Evolutionary conservation across 1,140 invertebrate species (phyloP), one percentile per base, ranked within the genome.

Genomic region (Ceratina calcarata): DNA sequence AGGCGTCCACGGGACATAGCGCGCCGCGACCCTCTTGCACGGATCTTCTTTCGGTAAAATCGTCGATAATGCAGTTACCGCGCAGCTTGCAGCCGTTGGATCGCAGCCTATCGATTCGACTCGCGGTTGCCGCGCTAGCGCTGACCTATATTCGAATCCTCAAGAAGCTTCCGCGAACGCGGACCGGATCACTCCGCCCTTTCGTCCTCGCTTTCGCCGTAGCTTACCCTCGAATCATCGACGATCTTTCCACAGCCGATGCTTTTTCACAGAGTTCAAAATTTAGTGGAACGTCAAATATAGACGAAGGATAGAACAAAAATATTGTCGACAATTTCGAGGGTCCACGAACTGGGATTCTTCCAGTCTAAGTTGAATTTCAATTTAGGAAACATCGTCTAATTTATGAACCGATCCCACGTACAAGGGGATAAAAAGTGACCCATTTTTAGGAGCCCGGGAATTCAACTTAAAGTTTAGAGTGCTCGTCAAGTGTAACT

Each of bases 61-160:
- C 75, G 80, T 81, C 75, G 80, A 78, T 81, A 81, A 81, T 81
- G 75, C 75, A 81, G 80, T 81, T 78, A 78, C 67, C 66, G 60
- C 49, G 22, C 51, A 58, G 3, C 22, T 15, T 49, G 62, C 32
- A 15, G 51, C 32, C 51, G 18, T 13, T 62, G 49, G 75, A 81
- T 81, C 80, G 24, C 37, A 8, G 37, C 45, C 55, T 72, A 81
- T 81, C 80, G 80, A 81, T 81, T 51, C 8, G n/a, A 2, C 32
- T 37, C 22, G 18, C 15, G 16, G 12, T 45, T 45, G 37, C 37
- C 37, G 37, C n/a, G 12, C 32, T 81, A 75, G 3, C n/a, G 12
- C 32, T 81, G 80, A 81, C 80, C 80, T 67, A 81, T 71, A 67
- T 81, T 60, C 73, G 20, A 58, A 49, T 57, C 10, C 49, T 45